These are phyloP conservation scores for Drosophila infuscata DNA, from an alignment of 2,888 invertebrate genomes.

Conservation along the genomic window DNA sequence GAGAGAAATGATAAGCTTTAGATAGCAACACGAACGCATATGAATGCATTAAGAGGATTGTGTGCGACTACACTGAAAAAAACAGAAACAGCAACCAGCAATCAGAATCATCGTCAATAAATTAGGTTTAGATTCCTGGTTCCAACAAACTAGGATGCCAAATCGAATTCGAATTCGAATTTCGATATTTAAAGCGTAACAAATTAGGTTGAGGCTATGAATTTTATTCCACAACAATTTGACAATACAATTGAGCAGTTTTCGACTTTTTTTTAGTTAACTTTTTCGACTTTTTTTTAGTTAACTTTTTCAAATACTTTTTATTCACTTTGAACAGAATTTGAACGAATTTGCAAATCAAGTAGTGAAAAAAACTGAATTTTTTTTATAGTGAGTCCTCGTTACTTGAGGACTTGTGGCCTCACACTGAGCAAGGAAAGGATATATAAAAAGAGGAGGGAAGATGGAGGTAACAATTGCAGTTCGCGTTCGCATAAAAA, in stretches of 20 bases:
- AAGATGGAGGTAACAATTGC: neutral
- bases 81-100: neutral
- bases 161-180: no score
- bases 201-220: no score
- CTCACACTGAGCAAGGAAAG: neutral
- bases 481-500: neutral
- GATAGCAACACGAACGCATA: conserved; percentile 34
- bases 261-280: no score
- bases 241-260: no score
- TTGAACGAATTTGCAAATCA: neutral
- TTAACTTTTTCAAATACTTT: no score
- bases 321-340: no score
- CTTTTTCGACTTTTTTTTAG: no score
- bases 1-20: conserved; percentile 47
- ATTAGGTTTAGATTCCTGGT: no score
- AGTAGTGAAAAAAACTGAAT: neutral
- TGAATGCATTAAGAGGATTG: conserved; percentile 59
- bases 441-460: neutral
- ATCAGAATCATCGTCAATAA: neutral
- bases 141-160: no score
- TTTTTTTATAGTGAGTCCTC: neutral
- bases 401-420: neutral
- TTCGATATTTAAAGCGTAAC: no score
- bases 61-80: neutral
- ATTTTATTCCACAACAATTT: no score